Evolutionary conservation across 2,113 vertebrate genomes (phyloP).

Genomic region (Seriola rivoliana): DNA sequence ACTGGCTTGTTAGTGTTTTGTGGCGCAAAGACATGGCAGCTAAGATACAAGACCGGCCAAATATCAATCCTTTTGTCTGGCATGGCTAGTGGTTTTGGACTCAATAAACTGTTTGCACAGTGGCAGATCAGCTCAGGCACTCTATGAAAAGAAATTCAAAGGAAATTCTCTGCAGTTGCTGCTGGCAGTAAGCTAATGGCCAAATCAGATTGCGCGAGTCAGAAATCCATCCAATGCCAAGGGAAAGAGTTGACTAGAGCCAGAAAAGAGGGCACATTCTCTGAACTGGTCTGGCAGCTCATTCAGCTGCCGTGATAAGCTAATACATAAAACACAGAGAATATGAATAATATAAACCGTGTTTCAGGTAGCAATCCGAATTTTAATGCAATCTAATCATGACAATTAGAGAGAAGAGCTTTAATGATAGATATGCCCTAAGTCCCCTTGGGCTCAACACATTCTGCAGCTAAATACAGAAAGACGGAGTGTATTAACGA

Average conservation of each 20-base stretch:
- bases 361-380: background rate
- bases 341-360: background rate
- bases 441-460: no score
- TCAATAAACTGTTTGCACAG: constrained; percentile 52
- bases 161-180: constrained; percentile 35
- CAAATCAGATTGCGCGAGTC: constrained; percentile 46
- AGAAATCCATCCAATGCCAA: constrained; percentile 43
- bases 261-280: constrained; percentile 32
- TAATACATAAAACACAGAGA: constrained; percentile 19
- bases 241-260: constrained; percentile 31
- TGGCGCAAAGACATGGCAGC: constrained; percentile 24
- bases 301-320: constrained; percentile 9
- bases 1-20: constrained; percentile 38
- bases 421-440: background rate
- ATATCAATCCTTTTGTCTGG: constrained; percentile 50
- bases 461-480: background rate
- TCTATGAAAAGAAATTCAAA: constrained; percentile 46
- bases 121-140: constrained; percentile 24
- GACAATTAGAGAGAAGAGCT: background rate
- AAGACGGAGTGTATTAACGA: background rate
- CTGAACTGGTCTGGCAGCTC: constrained; percentile 27
- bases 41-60: constrained; percentile 11
- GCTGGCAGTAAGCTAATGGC: constrained; percentile 48
- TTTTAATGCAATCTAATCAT: background rate
- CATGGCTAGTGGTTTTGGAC: constrained; percentile 38